phyloP scores from a whole-genome alignment of 2,797 vertebrate species.

The Acrossocheilus fasciatus region DNA sequence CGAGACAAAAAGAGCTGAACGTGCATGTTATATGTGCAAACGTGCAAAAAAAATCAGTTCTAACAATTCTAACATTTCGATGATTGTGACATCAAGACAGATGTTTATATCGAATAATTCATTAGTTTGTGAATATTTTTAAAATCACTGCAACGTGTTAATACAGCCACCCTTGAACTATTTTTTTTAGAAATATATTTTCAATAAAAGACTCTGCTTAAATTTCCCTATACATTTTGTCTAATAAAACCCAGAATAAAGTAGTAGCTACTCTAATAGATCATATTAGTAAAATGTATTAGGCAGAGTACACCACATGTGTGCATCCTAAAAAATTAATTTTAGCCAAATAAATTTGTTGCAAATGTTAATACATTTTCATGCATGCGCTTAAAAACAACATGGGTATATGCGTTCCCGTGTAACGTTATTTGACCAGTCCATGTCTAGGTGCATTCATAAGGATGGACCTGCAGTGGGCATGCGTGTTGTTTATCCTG shows the following conservation, averaged over 20 bases:
- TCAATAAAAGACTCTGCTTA: not conserved
- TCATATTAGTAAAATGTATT: not conserved
- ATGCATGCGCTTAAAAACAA: not conserved
- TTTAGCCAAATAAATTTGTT: not conserved
- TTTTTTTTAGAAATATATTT: not conserved
- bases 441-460: constrained; percentile 7
- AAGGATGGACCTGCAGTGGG: constrained; percentile 33
- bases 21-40: not conserved
- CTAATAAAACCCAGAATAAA: not conserved
- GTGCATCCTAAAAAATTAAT: not conserved
- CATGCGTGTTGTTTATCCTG: constrained; percentile 39
- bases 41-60: not conserved
- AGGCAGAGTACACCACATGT: not conserved
- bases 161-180: not conserved
- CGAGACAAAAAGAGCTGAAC: not conserved
- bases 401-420: not conserved
- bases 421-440: not conserved
- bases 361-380: not conserved
- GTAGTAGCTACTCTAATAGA: not conserved
- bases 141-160: not conserved
- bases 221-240: not conserved
- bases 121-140: not conserved
- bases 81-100: not conserved
- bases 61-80: not conserved
- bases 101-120: not conserved